Evolutionary conservation across 2,113 vertebrate species (phyloP), one percentile per base, ranked within the genome.

Genomic region (Cisticola juncidis): DNA sequence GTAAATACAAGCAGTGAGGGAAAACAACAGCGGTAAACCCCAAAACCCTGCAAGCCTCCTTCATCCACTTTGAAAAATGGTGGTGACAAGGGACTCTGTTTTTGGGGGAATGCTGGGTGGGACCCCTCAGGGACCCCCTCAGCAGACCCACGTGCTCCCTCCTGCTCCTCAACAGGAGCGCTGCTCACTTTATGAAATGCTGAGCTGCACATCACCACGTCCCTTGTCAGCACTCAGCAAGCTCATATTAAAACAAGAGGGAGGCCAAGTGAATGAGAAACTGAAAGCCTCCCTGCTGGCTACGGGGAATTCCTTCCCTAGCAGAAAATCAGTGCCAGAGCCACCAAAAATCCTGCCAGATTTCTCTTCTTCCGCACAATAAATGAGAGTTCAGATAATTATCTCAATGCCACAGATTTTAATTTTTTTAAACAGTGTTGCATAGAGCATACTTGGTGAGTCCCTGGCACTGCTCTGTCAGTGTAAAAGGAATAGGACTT

Each of bases 81-180:
- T 22, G 73, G 26, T 4, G 1, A n/a, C 21, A 12, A 56, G 24
- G 44, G 26, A 12, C 15, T 23, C 9, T 1, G 0, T 80, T 28
- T 31, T 31, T 51, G 60, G 60, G 18, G 38, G 31, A n/a, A 21
- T 58, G 9, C 35, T 48, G 29, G 22, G 28, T 60, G 57, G 38
- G 25, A 40, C 8, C 9, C 38, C 42, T 64, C 48, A 26, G 71
- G n/a, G 47, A 82, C 29, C 50, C 40, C 36, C 36, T 44, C 0
- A 0, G n/a, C 65, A 84, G 87, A 44, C 20, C 35, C 71, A 14
- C 0, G 0, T 4, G 4, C 18, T 62, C 77, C 47, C 29, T 24
- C 77, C 35, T 35, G 40, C 26, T 66, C 42, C 40, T 65, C 0
- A 0, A 16, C 0, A 0, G 3, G 47, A 79, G 28, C 0, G 0